Conservation (phyloP, 2,797 vertebrate species). For the Sebastes taczanowskii region DNA sequence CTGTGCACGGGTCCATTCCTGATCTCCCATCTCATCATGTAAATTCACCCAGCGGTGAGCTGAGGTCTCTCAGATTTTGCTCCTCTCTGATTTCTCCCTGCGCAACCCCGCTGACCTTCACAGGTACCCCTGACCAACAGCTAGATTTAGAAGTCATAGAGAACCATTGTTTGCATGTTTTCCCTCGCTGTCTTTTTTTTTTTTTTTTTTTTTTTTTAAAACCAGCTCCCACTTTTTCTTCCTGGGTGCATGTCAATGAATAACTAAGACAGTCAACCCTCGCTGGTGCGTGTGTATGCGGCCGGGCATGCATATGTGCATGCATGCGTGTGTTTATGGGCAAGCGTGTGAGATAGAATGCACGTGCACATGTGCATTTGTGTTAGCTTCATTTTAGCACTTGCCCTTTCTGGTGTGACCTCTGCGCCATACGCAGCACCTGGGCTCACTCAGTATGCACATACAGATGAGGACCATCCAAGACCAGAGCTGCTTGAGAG, state of each 20-base stretch:
- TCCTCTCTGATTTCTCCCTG: constrained; percentile 29
- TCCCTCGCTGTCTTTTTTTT: constrained; percentile 19
- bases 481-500: constrained; percentile 73
- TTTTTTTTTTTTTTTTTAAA: background rate
- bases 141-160: constrained; percentile 47
- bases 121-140: constrained; percentile 38
- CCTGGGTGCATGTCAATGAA: constrained; percentile 70
- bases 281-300: constrained; percentile 20
- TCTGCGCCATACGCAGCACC: constrained; percentile 81
- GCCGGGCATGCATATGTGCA: constrained; percentile 16
- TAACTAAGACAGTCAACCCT: constrained; percentile 68
- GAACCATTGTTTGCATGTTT: constrained; percentile 51
- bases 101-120: constrained; percentile 47
- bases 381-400: constrained; percentile 79
- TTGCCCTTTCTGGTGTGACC: constrained; percentile 85
- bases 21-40: constrained; percentile 29
- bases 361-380: constrained; percentile 66
- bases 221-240: constrained; percentile 45
- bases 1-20: background rate
- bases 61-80: constrained; percentile 8
- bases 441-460: constrained; percentile 86
- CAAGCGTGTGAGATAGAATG: constrained; percentile 50
- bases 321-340: constrained; percentile 27
- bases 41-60: constrained; percentile 14
- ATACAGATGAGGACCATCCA: constrained; percentile 81